Percentiles rank a stretch among this genome's conserved stretches.
Evolutionary conservation across 2,113 vertebrate genomes (phyloP).

Genomic region (Prionailurus bengalensis): DNA sequence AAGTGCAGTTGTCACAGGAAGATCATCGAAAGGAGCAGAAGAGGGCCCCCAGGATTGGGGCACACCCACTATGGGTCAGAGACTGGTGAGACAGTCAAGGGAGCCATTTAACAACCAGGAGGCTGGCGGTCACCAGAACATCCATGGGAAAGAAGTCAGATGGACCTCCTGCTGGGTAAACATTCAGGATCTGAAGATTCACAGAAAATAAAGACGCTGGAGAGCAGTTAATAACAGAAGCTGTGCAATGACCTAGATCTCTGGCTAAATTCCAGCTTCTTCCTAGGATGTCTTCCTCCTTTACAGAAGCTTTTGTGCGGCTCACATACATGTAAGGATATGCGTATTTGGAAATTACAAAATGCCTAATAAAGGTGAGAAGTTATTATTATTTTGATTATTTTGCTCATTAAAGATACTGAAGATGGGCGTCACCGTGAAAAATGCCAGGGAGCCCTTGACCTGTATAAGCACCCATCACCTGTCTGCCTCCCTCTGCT

Average conservation of each 20-base stretch:
- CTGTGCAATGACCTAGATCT: background rate
- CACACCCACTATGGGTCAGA: background rate
- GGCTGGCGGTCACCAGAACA: accelerated
- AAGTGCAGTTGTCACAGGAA: background rate
- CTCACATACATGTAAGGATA: background rate
- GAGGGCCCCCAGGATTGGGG: no score
- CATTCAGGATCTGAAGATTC: background rate
- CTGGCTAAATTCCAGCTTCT: background rate
- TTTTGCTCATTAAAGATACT: background rate
- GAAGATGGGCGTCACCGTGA: background rate
- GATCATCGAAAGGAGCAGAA: background rate
- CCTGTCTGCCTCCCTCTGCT: background rate
- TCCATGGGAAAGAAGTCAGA: no score
- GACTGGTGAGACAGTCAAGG: background rate
- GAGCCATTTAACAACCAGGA: no score
- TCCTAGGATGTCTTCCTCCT: background rate
- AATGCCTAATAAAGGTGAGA: background rate
- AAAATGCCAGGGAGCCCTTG: background rate
- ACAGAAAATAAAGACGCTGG: background rate
- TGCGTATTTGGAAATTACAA: background rate
- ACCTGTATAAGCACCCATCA: background rate
- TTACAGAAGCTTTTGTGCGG: background rate
- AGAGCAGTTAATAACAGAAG: background rate
- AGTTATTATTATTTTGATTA: background rate
- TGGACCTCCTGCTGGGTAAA: accelerated